Evolutionary conservation across 2,888 invertebrate species (phyloP), one percentile per base, ranked within the genome.

Genomic region (Stenodera caucasica): DNA sequence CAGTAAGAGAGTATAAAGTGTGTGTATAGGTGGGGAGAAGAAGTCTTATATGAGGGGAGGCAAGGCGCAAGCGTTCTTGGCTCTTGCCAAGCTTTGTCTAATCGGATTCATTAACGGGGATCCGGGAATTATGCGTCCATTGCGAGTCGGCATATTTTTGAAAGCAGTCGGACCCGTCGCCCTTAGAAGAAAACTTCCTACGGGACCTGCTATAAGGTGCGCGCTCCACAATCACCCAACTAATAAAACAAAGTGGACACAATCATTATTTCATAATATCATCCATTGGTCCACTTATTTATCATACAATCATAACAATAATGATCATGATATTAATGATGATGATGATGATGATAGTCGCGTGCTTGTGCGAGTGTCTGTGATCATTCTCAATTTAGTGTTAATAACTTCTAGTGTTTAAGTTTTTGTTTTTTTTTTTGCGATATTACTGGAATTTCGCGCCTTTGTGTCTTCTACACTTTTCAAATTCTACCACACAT

Each of bases 51-150:
- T 67, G 71, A 76, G 74, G 74, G 74, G 76, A 72, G 71, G 70
- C 62, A 65, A 75, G 76, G 79, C 81, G 80, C 80, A 78, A 77
- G 80, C 81, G 80, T 80, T 78, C 79, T 80, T 77, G 77, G 76
- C 77, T 77, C 78, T 79, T 75, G 77, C 75, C 76, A 79, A 77
- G 80, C 80, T 81, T 80, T 81, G 80, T 82, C 82, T 83, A 84
- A 84, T 83, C 83, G 83, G 83, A 84, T 83, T 83, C 83, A 83
- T 84, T 84, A 84, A 83, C 82, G 80, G 81, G 81, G 81, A 81
- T 81, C 82, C 81, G 78, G 81, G 82, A 82, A 82, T 82, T 81
- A 82, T 82, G 82, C 82, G 81, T 81, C 81, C 82, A 81, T 81
- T 81, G 80, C 81, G 78, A 81, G 79, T 81, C 81, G 80, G 80